These are phyloP conservation scores for Aurelia aurita complex sp. Pacific DNA, from an alignment of 30 jellyfish, hydroid and myxozoan genomes.

Conservation along the genomic window DNA sequence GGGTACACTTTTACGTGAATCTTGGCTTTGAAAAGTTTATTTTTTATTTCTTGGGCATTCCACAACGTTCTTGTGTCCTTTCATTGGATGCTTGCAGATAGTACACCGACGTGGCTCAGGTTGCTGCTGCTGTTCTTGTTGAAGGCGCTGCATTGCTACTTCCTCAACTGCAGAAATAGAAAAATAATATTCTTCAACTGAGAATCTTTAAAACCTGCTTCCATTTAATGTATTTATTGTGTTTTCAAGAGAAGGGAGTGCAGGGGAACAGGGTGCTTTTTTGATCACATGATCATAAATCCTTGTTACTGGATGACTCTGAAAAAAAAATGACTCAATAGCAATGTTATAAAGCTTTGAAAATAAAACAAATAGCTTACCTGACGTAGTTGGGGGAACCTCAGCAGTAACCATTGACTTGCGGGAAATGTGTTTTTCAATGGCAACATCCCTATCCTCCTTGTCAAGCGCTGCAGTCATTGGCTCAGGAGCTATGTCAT, in stretches of 20 bases:
- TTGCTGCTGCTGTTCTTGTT: not conserved
- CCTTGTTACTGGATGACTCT: no score
- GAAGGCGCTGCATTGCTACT: not conserved
- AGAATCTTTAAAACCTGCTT: not conserved
- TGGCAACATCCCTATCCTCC: slow-evolving; percentile 1
- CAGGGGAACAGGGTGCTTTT: not conserved
- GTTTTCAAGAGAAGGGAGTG: not conserved
- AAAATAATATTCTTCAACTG: not conserved
- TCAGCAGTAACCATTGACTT: not conserved
- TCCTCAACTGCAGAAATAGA: not conserved
- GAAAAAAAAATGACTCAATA: not conserved
- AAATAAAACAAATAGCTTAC: not conserved
- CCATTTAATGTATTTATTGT: not conserved
- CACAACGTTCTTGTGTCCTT: not conserved
- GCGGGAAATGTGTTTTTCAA: not conserved
- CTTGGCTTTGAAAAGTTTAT: no score
- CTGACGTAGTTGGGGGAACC: not conserved
- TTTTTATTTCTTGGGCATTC: not conserved
- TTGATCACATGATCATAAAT: no score
- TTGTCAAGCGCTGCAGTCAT: not conserved
- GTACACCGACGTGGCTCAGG: no score
- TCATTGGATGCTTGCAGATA: not conserved
- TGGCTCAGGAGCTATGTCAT: not conserved
- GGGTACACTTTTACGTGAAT: no score
- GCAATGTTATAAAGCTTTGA: no score